phyloP scores from a whole-genome alignment of 2,888 invertebrate genomes.

The Cryptocephalus primarius region DNA sequence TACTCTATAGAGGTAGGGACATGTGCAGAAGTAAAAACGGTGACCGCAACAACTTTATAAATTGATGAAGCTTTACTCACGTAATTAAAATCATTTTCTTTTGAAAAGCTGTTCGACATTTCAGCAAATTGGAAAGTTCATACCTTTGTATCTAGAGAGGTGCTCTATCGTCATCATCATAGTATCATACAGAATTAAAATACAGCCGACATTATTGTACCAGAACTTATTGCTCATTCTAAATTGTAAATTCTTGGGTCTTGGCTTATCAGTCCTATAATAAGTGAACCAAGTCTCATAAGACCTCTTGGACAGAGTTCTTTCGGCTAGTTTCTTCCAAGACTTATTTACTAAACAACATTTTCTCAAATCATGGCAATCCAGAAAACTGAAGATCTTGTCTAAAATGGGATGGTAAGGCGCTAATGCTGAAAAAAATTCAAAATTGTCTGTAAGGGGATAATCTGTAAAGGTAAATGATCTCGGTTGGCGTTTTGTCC shows the following conservation, averaged over 20 bases:
- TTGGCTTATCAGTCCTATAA: conserved; percentile 12
- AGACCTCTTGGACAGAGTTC: conserved; percentile 17
- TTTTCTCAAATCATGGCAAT: conserved; percentile 20
- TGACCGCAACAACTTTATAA: too few species aligned
- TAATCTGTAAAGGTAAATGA: too few species aligned
- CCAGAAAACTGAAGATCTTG: conserved; percentile 23
- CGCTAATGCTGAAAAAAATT: conserved; percentile 23
- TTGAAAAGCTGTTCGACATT: too few species aligned
- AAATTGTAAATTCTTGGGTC: conserved; percentile 12
- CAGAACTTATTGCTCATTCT: conserved; percentile 19
- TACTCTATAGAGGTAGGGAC: too few species aligned
- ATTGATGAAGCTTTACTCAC: too few species aligned
- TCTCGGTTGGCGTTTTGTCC: too few species aligned
- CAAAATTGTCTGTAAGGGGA: conserved; percentile 15
- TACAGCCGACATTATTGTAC: conserved; percentile 20
- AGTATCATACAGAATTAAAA: conserved; percentile 23
- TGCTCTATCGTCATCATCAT: too few species aligned
- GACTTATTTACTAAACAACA: conserved; percentile 20
- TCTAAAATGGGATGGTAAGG: conserved; percentile 26
- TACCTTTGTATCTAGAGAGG: too few species aligned
- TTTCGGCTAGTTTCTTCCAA: conserved; percentile 22
- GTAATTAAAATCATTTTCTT: too few species aligned
- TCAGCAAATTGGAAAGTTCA: too few species aligned
- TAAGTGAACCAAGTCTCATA: conserved; percentile 25
- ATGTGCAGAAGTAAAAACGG: too few species aligned